Conservation (phyloP, 1,140 invertebrate species). For the Drosophila murphyi region DNA sequence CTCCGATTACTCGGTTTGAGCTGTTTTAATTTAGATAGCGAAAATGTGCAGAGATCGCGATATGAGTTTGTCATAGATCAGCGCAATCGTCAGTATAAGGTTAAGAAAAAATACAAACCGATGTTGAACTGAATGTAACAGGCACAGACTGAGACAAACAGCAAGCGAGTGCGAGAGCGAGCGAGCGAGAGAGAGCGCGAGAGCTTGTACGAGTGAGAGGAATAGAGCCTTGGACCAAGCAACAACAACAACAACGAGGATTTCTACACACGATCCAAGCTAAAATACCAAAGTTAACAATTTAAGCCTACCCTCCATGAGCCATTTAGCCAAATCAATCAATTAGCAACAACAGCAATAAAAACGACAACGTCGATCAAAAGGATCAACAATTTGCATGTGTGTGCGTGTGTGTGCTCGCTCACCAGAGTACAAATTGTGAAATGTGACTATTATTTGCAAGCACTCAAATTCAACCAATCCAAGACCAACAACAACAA, state of each 20-base stretch:
- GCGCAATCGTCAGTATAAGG: slow-evolving; percentile 83
- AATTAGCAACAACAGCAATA: slow-evolving; percentile 16
- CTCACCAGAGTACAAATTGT: slow-evolving; percentile 12
- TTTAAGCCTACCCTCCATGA: slow-evolving; percentile 50
- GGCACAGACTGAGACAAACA: slow-evolving; percentile 11
- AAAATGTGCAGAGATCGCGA: slow-evolving; percentile 85
- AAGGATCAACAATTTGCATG: slow-evolving; percentile 14
- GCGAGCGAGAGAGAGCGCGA: neutral
- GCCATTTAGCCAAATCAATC: slow-evolving; percentile 32
- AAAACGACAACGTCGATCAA: neutral
- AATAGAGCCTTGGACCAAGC: slow-evolving; percentile 45
- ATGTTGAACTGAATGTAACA: slow-evolving; percentile 55
- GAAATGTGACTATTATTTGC: slow-evolving; percentile 67
- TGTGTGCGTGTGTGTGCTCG: slow-evolving; percentile 42
- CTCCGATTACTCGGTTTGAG: slow-evolving; percentile 76
- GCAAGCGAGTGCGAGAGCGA: slow-evolving; percentile 12
- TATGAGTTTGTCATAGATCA: slow-evolving; percentile 84
- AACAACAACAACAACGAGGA: slow-evolving; percentile 36
- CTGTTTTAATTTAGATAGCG: slow-evolving; percentile 80
- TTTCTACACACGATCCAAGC: slow-evolving; percentile 36
- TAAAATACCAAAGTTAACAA: slow-evolving; percentile 78
- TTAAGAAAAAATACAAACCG: slow-evolving; percentile 84
- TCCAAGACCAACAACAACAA: neutral
- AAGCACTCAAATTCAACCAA: slow-evolving; percentile 7
- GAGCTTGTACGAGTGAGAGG: slow-evolving; percentile 6